Evolutionary conservation across 1,140 invertebrate species (phyloP), one percentile per base, ranked within the genome.

Genomic region (Archivesica marissinica): DNA sequence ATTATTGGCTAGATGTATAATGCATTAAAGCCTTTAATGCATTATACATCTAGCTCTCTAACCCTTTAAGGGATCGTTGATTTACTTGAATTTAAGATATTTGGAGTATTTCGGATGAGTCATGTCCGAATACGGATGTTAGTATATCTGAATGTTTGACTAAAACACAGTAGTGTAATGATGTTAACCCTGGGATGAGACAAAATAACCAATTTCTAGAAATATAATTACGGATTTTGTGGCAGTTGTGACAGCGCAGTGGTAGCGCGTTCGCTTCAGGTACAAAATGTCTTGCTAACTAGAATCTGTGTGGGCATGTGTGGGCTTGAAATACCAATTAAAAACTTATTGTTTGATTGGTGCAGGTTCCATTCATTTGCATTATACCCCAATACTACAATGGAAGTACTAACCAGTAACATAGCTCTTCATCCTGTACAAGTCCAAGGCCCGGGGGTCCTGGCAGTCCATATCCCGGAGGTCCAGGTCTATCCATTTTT

Each of bases 371-470:
- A 61, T 9, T 61, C 23, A 9, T 15, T 15, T 15, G 7, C 9
- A 23, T n/a, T 28, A 9, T 9, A 13, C 25, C 13, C 13, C 23
- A 13, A 28, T 28, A 15, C 9, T 61, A 61, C 25, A 61, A 2
- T 41, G 20, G 13, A 4, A 11, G 4, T 7, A 44, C 78, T 23
- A 54, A 81, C 78, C 78, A 81, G n/a, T 81, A 81, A 28, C 78
- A 81, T 15, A 81, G 44, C 35, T 81, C 78, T 47, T 68, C 78
- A 68, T 81, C 78, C 47, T 81, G 78, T 2, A 35, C 25, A 0
- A 79, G 52, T 11, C 75, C 75, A 17, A 56, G 72, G 2, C 76
- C 76, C 13, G 76, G 59, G 1, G 76, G 76, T 33, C 59, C 41
- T 23, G 78, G 78, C 2, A 79, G 28, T 41, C 52, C 76, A 1